Conservation (phyloP, 2,797 vertebrate genomes). For the Threskiornis aethiopicus region DNA sequence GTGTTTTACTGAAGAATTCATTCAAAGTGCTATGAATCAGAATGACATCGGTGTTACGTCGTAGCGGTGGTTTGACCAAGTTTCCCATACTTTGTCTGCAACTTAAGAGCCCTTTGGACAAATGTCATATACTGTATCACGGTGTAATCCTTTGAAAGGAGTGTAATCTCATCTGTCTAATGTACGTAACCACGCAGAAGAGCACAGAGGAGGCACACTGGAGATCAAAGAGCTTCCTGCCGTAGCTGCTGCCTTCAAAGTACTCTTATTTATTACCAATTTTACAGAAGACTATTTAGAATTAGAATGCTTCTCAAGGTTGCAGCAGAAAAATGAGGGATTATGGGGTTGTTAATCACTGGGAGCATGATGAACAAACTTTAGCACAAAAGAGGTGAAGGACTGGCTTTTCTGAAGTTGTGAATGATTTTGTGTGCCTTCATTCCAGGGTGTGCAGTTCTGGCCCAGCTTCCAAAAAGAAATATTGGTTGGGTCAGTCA, state of each 20-base stretch:
- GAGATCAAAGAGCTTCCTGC: not conserved
- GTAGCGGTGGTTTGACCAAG: not conserved
- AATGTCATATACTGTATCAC: not conserved
- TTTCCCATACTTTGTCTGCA: not conserved
- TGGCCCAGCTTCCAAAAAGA: not conserved
- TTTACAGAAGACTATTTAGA: not conserved
- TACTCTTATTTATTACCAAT: not conserved
- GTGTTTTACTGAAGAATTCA: not conserved
- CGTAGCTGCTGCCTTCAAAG: not conserved
- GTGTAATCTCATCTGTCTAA: not conserved
- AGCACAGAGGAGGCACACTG: not conserved
- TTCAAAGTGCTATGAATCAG: not conserved
- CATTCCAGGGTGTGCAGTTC: not conserved
- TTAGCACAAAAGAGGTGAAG: not conserved
- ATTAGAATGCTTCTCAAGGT: not conserved
- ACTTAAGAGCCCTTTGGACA: not conserved
- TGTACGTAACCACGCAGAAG: accelerated
- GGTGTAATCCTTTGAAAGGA: not conserved
- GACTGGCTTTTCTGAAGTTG: not conserved
- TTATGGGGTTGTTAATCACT: not conserved
- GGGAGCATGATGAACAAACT: not conserved
- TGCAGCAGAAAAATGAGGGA: not conserved
- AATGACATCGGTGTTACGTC: not conserved
- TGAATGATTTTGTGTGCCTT: not conserved
- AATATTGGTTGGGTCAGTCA: not conserved